Base-by-base conservation (phyloP, 1,140 invertebrate species). In the Cephus cinctus region DNA sequence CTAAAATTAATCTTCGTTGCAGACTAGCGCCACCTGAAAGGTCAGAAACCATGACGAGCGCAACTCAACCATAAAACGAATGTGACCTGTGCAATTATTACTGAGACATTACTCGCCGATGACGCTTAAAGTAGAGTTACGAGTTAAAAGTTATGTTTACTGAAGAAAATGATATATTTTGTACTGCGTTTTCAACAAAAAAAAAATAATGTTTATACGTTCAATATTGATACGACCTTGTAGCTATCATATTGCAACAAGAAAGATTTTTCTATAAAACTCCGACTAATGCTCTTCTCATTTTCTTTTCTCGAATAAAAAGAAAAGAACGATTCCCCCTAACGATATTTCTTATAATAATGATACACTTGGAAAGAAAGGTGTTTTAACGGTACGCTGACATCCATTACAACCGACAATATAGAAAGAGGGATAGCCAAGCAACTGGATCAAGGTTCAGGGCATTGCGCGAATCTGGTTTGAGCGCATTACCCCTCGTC, bases 381-480 rank as follows among this genome's bases (percentile, higher is more conserved):
- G 1, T 47, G 15, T 20, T 19, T 27, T 18, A n/a, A n/a, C n/a
- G 15, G 34, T 36, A 34, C n/a, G 27, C 12, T 53, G 35, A 12
- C 34, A 50, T 56, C 43, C 51, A 56, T 43, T 55, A 56, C 48
- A 50, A 41, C 11, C 18, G 34, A 40, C 31, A 50, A 44, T 42
- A 43, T 53, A 50, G 42, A 51, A 12, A 32, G 44, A 50, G 48
- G 52, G 40, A 52, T 43, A 38, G 42, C 47, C 46, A 32, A 9
- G 41, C 59, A 69, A 67, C 63, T 69, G 43, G 67, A 61, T 69
- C 67, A 69, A 69, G 67, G 67, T 69, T 64, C 50, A 48, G 40
- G 34, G 39, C 48, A 47, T 65, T 59, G 59, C 43, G 49, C 50
- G 48, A 61, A 69, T 63, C 57, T 60, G 63, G 63, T 61, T 38